Evolutionary conservation across 2,888 invertebrate genomes (phyloP).

Genomic region (Cryptocheilus praepositus): DNA sequence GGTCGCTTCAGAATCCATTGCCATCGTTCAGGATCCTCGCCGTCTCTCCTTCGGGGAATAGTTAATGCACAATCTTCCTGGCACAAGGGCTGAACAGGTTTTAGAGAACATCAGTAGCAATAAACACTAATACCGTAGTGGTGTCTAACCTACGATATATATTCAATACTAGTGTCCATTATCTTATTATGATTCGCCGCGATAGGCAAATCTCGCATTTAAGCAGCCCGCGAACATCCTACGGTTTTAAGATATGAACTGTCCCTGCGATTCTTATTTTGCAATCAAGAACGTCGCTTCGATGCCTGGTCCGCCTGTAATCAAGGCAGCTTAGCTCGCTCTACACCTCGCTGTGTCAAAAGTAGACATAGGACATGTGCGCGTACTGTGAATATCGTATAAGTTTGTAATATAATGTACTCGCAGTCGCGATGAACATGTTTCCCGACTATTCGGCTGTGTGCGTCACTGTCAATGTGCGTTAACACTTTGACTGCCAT

Average conservation of each 20-base stretch:
- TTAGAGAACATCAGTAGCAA: conserved; percentile 54
- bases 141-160: conserved; percentile 52
- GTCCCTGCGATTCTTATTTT: conserved; percentile 43
- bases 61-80: conserved; percentile 37
- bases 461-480: too few relatives aligned
- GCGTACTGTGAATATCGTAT: too few relatives aligned
- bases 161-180: conserved; percentile 46
- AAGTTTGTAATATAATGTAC: too few relatives aligned
- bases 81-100: conserved; percentile 54
- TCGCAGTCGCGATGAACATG: too few relatives aligned
- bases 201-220: conserved; percentile 51
- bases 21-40: conserved; percentile 42
- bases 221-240: conserved; percentile 47
- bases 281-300: conserved; percentile 49
- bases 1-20: conserved; percentile 34
- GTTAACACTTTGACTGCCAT: too few relatives aligned
- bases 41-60: conserved; percentile 31
- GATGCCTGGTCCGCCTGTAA: conserved; percentile 17
- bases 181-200: conserved; percentile 35
- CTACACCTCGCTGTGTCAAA: conserved; percentile 20
- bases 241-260: conserved; percentile 51
- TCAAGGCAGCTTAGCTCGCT: conserved; percentile 11
- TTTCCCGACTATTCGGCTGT: too few relatives aligned
- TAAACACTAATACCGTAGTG: conserved; percentile 54
- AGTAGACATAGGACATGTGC: conserved; percentile 9